Base-by-base conservation (phyloP, 2,797 vertebrate species). In the Glyptemys insculpta region DNA sequence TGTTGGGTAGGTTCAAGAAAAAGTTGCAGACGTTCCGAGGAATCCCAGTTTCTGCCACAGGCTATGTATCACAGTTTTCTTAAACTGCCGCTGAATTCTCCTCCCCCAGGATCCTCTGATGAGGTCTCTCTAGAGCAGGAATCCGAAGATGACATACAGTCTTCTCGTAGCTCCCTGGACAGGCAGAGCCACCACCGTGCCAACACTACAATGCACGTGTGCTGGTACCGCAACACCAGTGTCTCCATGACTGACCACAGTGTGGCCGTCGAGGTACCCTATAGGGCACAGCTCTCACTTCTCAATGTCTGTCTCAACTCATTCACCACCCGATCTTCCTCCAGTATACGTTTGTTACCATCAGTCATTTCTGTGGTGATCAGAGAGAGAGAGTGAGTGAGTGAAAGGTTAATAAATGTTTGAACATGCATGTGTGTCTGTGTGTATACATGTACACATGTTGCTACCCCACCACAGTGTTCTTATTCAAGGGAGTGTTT, bases 151-250 rank as follows among this genome's bases (percentile, higher is more conserved):
- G 99, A 99, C 92, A 98, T 98, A 96, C 98, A 97, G 95, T 98
- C 99, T 27, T 98, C 99, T 80, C 98, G 44, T 83, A 98, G 98
- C 92, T 99, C 99, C 88, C 96, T 98, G 98, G 99, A 99, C 96
- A 99, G 98, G 97, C 99, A 99, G 97, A 99, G 98, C 68, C 99
- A 99, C 95, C 99, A 98, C 97, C 99, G 99, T 87, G 98, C 99
- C 98, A 99, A 99, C 98, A 99, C 99, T 89, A 99, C 99, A 65
- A 98, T 99, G 99, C 99, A 99, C 81, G 99, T 99, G 98, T 99
- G 99, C 99, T 99, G 99, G 99, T 99, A 99, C 98, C 99, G 99
- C 95, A 99, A 99, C 98, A 99, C 99, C 91, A 99, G 99, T 19
- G 99, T 99, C 98, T 99, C 99, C 97, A 99, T 99, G 98, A 98